phyloP scores from a whole-genome alignment of 2,113 vertebrate genomes.

The Pygoscelis adeliae region DNA sequence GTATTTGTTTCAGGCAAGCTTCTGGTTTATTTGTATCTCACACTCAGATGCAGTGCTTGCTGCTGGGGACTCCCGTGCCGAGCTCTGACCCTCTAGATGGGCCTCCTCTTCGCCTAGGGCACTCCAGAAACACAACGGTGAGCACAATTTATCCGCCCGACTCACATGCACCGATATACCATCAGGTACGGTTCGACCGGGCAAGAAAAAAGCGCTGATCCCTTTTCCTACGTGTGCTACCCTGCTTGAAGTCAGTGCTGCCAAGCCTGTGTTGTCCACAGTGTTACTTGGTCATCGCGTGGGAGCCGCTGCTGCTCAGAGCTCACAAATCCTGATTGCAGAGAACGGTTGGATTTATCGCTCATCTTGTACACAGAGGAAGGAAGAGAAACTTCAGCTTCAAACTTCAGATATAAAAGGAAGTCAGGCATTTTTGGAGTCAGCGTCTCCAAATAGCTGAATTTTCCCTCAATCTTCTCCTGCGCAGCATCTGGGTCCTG shows the following conservation, averaged over 20 bases:
- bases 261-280: not conserved
- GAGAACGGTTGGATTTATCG: not conserved
- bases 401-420: not conserved
- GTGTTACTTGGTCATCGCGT: fast-evolving
- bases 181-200: fast-evolving
- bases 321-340: not conserved
- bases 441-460: not conserved
- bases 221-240: not conserved
- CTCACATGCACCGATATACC: not conserved
- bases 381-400: not conserved
- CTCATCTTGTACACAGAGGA: not conserved
- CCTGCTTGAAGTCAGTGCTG: not conserved
- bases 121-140: not conserved
- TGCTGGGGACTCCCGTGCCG: not conserved
- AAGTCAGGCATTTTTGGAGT: fast-evolving
- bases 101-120: not conserved
- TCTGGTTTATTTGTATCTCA: not conserved
- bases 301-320: not conserved
- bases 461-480: not conserved
- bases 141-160: fast-evolving
- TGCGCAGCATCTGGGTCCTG: not conserved
- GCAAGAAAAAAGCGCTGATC: not conserved
- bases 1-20: not conserved
- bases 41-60: not conserved
- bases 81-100: not conserved